Evolutionary conservation across 1,140 invertebrate species (phyloP), one percentile per base, ranked within the genome.

Genomic region (Drosophila navojoa): DNA sequence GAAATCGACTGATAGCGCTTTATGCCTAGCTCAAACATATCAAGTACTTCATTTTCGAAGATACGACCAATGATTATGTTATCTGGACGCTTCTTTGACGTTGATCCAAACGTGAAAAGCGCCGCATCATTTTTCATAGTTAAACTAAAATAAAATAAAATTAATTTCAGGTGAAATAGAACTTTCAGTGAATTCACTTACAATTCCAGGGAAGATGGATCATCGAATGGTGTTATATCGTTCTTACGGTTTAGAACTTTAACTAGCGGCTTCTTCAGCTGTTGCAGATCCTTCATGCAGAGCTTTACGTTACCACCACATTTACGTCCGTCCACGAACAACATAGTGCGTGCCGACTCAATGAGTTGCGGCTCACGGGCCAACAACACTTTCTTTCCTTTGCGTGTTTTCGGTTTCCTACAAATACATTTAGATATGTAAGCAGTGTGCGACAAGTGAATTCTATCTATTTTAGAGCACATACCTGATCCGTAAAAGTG

Each of bases 1-100:
- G 94, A 92, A 86, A 99, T 93, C 9, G 95, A 93, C 92, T 95
- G 95, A 89, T 95, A 99, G 49, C 96, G 95, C 71, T 97, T 96
- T 15, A 99, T 94, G 19, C 97, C 97, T 70, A 99, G 94, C 93
- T 99, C 99, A 79, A 98, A 95, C 97, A 99, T 99, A 91, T 99
- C 99, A 44, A 99, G 93, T 27, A 99, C 92, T 52, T 96, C 95
- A 82, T 96, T 94, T 92, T 99, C 97, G 93, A 96, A 99, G 78
- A 97, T 96, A 77, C 99, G 94, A 3, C 97, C 98, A 67, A 99
- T 92, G 35, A 99, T 93, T 49, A 99, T 91, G 93, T 99, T 99
- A 87, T 99, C 95, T 2, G 98, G 98, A 19, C 98, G 93, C 92
- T 99, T 99, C 92, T 99, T 99, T 57, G 95, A 97, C 74, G 98